Percentiles rank a stretch among this genome's conserved stretches.
Conservation (phyloP, 2,888 invertebrate genomes). For the Hipparchia semele region DNA sequence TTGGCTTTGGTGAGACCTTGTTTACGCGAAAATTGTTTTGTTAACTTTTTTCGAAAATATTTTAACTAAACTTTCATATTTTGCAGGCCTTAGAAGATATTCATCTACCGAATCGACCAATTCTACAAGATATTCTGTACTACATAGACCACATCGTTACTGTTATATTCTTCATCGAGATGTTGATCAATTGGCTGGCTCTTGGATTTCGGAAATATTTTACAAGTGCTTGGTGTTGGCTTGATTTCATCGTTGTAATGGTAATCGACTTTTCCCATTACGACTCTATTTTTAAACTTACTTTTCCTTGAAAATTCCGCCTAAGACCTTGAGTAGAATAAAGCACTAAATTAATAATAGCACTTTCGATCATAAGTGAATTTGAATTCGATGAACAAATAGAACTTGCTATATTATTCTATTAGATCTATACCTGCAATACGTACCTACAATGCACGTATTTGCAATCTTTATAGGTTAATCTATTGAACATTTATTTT, state of each 20-base stretch:
- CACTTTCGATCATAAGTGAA: no score
- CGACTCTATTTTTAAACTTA: not conserved
- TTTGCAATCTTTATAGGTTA: not conserved
- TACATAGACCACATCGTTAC: constrained; percentile 99
- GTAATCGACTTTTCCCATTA: constrained; percentile 81
- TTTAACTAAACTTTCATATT: not conserved
- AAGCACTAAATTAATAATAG: not conserved
- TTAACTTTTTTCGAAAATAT: not conserved
- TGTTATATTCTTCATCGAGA: constrained; percentile 98
- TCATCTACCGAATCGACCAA: constrained; percentile 94
- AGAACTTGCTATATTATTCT: no score
- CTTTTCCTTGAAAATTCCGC: no score
- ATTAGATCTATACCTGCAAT: no score
- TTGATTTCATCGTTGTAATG: constrained; percentile 99
- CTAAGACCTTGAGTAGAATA: not conserved
- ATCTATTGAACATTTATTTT: not conserved
- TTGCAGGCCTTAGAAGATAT: constrained; percentile 97
- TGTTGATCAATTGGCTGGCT: constrained; percentile 99
- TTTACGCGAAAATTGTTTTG: constrained; percentile 3
- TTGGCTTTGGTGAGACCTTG: constrained; percentile 91
- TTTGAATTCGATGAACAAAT: no score
- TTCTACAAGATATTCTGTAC: constrained; percentile 95
- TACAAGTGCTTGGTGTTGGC: constrained; percentile 99
- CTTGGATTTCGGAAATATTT: constrained; percentile 98
- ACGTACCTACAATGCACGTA: no score